A percentile compares a stretch with the other conserved stretches of the same genome.
phyloP scores from a whole-genome alignment of 2,888 invertebrate genomes.

The Lucinisca nassula region DNA sequence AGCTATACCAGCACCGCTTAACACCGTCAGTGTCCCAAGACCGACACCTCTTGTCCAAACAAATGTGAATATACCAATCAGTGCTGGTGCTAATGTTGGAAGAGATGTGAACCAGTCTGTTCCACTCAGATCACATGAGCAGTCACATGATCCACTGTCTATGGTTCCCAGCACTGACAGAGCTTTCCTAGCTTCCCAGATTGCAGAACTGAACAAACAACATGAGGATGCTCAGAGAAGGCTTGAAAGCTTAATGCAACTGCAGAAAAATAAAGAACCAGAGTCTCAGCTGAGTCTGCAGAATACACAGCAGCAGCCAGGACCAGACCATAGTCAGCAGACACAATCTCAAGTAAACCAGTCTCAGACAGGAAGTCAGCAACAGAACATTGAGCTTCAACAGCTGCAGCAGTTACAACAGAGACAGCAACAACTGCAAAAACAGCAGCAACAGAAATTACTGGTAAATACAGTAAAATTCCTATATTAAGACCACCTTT shows the following conservation, averaged over 20 bases:
- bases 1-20: constrained; percentile 37
- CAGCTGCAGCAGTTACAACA: constrained; percentile 48
- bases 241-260: constrained; percentile 74
- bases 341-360: constrained; percentile 11
- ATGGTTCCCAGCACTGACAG: constrained; percentile 44
- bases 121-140: not conserved
- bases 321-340: constrained; percentile 24
- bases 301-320: constrained; percentile 46
- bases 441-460: constrained; percentile 64
- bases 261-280: constrained; percentile 74
- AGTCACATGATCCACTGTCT: constrained; percentile 29
- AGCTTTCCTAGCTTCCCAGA: constrained; percentile 78
- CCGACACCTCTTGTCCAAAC: constrained; percentile 82
- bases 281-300: constrained; percentile 68
- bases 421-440: constrained; percentile 52
- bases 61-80: constrained; percentile 70
- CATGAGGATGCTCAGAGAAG: constrained; percentile 84
- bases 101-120: not conserved
- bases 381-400: constrained; percentile 21
- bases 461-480: no score
- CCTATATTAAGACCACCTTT: no score
- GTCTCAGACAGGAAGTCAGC: constrained; percentile 19
- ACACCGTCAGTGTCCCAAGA: constrained; percentile 80
- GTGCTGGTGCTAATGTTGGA: not conserved
- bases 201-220: constrained; percentile 83